Base-by-base conservation (phyloP, 2,113 vertebrate genomes). In the Oncorhynchus kisutch region DNA sequence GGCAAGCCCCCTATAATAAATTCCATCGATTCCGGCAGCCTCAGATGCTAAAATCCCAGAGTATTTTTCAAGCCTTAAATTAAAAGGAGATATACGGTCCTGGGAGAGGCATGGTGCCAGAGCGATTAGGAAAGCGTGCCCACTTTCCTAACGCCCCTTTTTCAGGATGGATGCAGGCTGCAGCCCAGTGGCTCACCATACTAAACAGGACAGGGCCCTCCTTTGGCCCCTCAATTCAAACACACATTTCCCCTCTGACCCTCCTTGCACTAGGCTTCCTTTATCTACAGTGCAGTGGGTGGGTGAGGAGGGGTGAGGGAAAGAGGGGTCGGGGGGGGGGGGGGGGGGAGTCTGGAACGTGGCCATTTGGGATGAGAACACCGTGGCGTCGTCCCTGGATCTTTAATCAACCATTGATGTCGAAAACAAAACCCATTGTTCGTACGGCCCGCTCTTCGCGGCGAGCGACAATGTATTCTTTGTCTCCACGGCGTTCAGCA, bases 11-110 rank as follows among this genome's bases (percentile, higher is more conserved):
- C 20, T 74, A 79, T 93, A 95, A 96, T 94, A 95, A 96, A 95
- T 95, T 93, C 88, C 78, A 95, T 94, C 79, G 94, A 96, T 96
- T 93, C 86, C 34, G 82, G 84, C 51, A 81, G 87, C 85, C 81
- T 94, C 91, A 90, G 88, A 85, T 89, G 84, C 79, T 92, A 87
- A 93, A 93, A 87, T 87, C 81, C 65, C 85, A 89, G 85, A 91
- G 31, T 69, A 86, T 87, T 84, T 90, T 91, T 82, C 76, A 64
- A 80, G 88, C 85, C 83, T 90, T 90, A 92, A 95, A 96, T 95
- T 94, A 91, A 95, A 96, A 93, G 82, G 71, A 94, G 91, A 95
- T 94, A 92, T 92, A 93, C 65, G 77, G 87, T 60, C 64, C 64
- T 54, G 51, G 66, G 78, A 69, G 20, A 84, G 79, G 71, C 83